Conservation (phyloP, 1,140 invertebrate genomes). For the Pseudomyrmex flavicornis region DNA sequence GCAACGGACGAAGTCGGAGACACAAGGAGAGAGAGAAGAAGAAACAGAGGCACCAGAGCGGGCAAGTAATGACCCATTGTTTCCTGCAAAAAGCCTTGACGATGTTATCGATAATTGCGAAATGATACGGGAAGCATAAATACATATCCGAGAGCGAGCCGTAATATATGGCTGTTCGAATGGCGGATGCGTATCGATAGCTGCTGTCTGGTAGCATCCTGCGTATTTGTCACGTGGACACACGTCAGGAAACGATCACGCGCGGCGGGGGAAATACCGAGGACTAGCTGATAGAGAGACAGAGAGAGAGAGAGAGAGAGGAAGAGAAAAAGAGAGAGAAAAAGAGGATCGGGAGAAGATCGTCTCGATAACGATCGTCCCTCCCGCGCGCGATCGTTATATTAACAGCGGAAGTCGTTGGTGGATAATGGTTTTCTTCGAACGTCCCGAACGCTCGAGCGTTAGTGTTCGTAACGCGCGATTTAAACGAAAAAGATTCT, state of each 20-base stretch:
- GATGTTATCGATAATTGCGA: slow-evolving; percentile 86
- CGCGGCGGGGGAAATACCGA: slow-evolving; percentile 3
- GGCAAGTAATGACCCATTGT: slow-evolving; percentile 84
- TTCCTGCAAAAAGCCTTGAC: slow-evolving; percentile 85
- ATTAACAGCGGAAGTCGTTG: slow-evolving; percentile 72
- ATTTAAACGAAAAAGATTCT: slow-evolving; percentile 39
- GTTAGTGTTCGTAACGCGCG: slow-evolving; percentile 48
- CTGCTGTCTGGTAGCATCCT: slow-evolving; percentile 78
- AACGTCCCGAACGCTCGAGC: slow-evolving; percentile 63
- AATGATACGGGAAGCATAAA: slow-evolving; percentile 85
- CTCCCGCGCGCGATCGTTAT: slow-evolving; percentile 66
- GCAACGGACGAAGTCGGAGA: background rate
- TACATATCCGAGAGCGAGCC: slow-evolving; percentile 77
- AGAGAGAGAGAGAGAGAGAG: background rate
- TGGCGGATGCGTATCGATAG: slow-evolving; percentile 83
- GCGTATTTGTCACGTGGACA: slow-evolving; percentile 81
- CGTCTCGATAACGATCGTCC: slow-evolving; percentile 68
- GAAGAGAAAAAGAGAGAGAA: slow-evolving; percentile 32
- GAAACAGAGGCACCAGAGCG: slow-evolving; percentile 49
- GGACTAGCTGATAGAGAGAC: slow-evolving; percentile 60
- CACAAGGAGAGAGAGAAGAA: slow-evolving; percentile 30
- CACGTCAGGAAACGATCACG: slow-evolving; percentile 36
- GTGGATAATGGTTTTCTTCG: slow-evolving; percentile 71
- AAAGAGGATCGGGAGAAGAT: slow-evolving; percentile 67
- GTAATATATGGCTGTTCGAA: slow-evolving; percentile 80